Base-by-base conservation (phyloP, 2,113 vertebrate genomes). In the Cephalopholis sonnerati region DNA sequence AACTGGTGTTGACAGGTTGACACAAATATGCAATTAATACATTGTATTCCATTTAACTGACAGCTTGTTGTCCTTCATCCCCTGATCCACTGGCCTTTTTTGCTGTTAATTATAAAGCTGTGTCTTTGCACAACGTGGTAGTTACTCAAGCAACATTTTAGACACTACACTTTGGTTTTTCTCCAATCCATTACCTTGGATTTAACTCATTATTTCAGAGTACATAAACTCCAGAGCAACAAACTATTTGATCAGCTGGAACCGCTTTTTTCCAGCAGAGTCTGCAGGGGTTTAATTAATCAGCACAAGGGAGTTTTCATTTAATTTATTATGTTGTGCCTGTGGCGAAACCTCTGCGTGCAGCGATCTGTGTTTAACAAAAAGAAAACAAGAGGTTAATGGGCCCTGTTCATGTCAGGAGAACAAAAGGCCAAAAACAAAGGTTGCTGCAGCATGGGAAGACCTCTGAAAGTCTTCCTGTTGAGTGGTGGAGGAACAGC, bases 351-450 rank as follows among this genome's bases (percentile, higher is more conserved):
- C 22, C 55, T 70, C 22, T 20, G 57, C 70, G 74, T 66, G 62
- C 80, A 65, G 64, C 3, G 29, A 66, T 79, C 54, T 84, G 67
- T 68, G 89, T 55, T 79, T 61, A 87, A 89, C 76, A 67, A 51
- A 70, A 81, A 61, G 51, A 67, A 72, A 90, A 76, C 24, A 39
- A 53, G 29, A 51, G 12, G 29, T 88, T 84, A 79, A 86, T 82
- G 75, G 82, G 18, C 25, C 53, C 20, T 22, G 67, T 63, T 59
- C 41, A 50, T 77, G 78, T 74, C 81, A 64, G 36, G 61, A 92
- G 79, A 87, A 92, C 88, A 91, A 90, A 84, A 82, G 71, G 57
- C 63, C 7, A 13, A 59, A 67, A 77, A 68, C 63, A 66, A 77
- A 79, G 77, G 53, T 32, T 1, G n/a, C 24, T 41, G 65, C 69